These are phyloP conservation scores for Neoitamus cyanurus DNA, from an alignment of 2,888 invertebrate genomes.

Conservation along the genomic window DNA sequence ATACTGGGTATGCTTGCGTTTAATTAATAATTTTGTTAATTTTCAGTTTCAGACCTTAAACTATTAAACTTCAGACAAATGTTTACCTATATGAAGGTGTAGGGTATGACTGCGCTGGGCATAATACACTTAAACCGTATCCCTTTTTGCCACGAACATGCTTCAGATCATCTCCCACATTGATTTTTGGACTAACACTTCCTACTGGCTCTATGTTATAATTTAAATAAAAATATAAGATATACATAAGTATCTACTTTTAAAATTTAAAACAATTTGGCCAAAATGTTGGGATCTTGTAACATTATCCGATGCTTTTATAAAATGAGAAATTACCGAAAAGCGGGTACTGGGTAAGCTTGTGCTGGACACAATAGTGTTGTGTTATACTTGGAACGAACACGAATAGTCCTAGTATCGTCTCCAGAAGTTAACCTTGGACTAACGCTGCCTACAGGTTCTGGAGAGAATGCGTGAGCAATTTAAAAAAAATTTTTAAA, in stretches of 20 bases:
- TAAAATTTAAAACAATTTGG: background rate
- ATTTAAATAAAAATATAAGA: background rate
- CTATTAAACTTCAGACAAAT: slow-evolving; percentile 53
- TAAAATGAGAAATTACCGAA: background rate
- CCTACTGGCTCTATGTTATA: slow-evolving; percentile 70
- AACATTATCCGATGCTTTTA: background rate
- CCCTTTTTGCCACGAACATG: slow-evolving; percentile 67
- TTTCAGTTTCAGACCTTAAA: background rate
- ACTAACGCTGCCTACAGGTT: slow-evolving; percentile 68
- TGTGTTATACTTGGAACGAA: slow-evolving; percentile 64
- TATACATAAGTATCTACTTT: background rate
- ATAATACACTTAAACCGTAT: slow-evolving; percentile 70
- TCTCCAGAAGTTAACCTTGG: slow-evolving; percentile 75
- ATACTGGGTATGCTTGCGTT: too few species aligned
- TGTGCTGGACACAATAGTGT: slow-evolving; percentile 6
- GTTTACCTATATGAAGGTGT: background rate
- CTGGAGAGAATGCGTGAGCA: slow-evolving; percentile 57
- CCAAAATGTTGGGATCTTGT: background rate
- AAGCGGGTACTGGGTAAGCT: background rate
- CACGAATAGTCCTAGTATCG: slow-evolving; percentile 57
- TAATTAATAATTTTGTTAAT: background rate
- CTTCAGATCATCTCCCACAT: slow-evolving; percentile 73
- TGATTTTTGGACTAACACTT: slow-evolving; percentile 73
- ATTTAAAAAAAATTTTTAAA: background rate
- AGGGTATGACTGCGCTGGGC: background rate